Percentiles rank a stretch among this genome's conserved stretches.
phyloP scores from a whole-genome alignment of 2,113 vertebrate species.

The Dasyornis broadbenti region DNA sequence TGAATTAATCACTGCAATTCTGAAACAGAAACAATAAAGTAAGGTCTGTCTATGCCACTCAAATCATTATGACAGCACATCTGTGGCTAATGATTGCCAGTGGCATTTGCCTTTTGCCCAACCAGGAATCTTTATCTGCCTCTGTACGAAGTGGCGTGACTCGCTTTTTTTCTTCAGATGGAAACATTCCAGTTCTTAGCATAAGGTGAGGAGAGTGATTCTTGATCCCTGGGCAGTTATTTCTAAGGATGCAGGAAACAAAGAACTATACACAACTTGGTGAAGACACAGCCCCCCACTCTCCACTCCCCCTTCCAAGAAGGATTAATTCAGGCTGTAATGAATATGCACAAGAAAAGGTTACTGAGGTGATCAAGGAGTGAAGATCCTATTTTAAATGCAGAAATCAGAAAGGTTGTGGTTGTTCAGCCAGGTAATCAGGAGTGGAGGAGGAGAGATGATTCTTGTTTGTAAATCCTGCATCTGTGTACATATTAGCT shows the following conservation, averaged over 20 bases:
- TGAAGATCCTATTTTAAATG: neutral
- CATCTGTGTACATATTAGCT: neutral
- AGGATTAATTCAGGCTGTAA: neutral
- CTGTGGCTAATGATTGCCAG: neutral
- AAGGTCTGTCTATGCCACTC: neutral
- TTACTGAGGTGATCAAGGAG: neutral
- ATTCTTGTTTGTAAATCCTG: neutral
- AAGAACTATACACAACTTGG: neutral
- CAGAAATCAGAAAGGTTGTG: neutral
- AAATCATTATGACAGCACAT: neutral
- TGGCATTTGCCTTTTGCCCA: neutral
- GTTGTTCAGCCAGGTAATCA: neutral
- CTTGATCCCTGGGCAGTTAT: neutral
- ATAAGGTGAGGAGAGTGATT: neutral
- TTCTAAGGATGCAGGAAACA: neutral
- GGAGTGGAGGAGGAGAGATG: neutral
- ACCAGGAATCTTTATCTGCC: neutral
- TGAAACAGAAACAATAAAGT: neutral
- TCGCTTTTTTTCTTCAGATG: neutral
- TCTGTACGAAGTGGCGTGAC: neutral
- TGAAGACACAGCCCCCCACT: neutral
- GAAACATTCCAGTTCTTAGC: neutral
- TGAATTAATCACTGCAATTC: neutral
- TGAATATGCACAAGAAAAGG: neutral
- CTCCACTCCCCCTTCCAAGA: neutral